Percentiles rank a stretch among this genome's conserved stretches.
Conservation (phyloP, 2,888 invertebrate species). For the Cheilosia urbana region DNA sequence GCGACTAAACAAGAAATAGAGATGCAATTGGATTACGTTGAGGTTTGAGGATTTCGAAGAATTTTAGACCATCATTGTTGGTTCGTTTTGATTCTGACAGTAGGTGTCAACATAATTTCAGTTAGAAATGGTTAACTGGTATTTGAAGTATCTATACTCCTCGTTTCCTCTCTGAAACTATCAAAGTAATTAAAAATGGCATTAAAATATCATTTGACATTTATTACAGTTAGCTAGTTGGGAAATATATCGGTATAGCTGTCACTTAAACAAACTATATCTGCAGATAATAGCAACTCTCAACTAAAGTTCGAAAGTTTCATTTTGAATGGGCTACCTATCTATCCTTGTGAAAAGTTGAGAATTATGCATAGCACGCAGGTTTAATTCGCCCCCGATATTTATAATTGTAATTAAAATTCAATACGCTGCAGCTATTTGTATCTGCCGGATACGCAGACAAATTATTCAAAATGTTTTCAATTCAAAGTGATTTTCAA, state of each 20-base stretch:
- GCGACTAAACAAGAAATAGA: neutral
- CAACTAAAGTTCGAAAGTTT: slow-evolving; percentile 15
- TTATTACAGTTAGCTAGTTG: neutral
- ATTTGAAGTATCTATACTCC: neutral
- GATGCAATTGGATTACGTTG: neutral
- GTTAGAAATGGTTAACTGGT: no score
- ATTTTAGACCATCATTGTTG: no score
- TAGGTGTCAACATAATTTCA: no score
- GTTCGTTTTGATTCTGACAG: no score
- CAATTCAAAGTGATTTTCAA: slow-evolving; percentile 26
- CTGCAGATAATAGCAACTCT: neutral
- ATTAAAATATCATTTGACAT: neutral
- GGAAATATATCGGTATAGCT: no score
- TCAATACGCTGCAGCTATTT: slow-evolving; percentile 41
- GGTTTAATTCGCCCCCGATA: slow-evolving; percentile 29
- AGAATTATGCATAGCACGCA: slow-evolving; percentile 14
- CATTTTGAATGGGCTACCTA: neutral
- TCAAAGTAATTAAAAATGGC: neutral
- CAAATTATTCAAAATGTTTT: slow-evolving; percentile 40
- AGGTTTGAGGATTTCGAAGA: neutral
- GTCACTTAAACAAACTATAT: neutral
- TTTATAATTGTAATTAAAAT: slow-evolving; percentile 58
- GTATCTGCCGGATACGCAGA: slow-evolving; percentile 15
- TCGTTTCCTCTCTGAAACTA: neutral
- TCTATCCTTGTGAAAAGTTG: neutral